Evolutionary conservation across 2,888 invertebrate species (phyloP), one percentile per base, ranked within the genome.

Genomic region (Parelbella ahira): DNA sequence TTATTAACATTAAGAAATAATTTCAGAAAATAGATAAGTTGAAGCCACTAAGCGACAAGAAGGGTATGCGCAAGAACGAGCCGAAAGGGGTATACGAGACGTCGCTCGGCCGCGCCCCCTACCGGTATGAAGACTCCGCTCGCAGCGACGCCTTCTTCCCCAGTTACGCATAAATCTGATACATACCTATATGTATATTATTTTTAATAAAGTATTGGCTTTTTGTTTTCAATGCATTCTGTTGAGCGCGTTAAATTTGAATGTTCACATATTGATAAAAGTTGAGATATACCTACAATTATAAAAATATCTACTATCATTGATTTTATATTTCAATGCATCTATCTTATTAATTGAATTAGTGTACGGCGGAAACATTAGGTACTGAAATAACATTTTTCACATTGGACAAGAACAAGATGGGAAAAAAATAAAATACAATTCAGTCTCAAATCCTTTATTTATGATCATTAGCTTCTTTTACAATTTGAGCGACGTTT

Each of bases 371-470:
- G n/a, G n/a, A n/a, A n/a, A n/a, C n/a, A n/a, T n/a, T n/a, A n/a
- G n/a, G n/a, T n/a, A n/a, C n/a, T n/a, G n/a, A n/a, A n/a, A n/a
- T n/a, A n/a, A n/a, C n/a, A n/a, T n/a, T n/a, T n/a, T n/a, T n/a
- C n/a, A n/a, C n/a, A n/a, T n/a, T n/a, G n/a, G n/a, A n/a, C n/a
- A n/a, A n/a, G n/a, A n/a, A n/a, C n/a, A 24, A 9, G 4, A 6
- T 1, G 3, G 7, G 11, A 56, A 67, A 67, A 70, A 60, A 60
- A 63, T 61, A 30, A 56, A 44, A 42, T 42, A 48, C 41, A 33
- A 50, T 42, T 78, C 81, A 81, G 81, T 82, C 81, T 81, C 70
- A 73, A 66, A 72, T 65, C 60, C 63, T 79, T 80, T 80, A 76
- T 77, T 80, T 71, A 55, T 29, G 37, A 37, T 45, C 58, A 47